Evolutionary conservation across 2,888 invertebrate genomes (phyloP), one percentile per base, ranked within the genome.

Genomic region (Lochmaea capreae): DNA sequence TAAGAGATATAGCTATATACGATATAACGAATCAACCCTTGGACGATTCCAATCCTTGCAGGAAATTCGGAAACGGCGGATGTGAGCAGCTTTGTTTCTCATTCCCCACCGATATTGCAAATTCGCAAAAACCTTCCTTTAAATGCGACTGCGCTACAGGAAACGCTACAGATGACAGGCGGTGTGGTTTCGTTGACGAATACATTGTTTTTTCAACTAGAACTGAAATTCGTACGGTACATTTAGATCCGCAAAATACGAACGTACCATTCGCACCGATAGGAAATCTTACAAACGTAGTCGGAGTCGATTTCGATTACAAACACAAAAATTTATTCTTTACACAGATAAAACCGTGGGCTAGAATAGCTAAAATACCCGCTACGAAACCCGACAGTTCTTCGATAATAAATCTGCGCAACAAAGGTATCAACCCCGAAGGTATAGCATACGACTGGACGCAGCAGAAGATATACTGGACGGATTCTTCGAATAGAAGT

Each of bases 11-110:
- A 72, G 95, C 93, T 0, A 95, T 98, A 77, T 99, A 95, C 84
- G 97, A 98, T 83, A 90, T 93, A 5, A 92, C 92, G 76, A 95
- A 94, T 83, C 99, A 99, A 86, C 98, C 98, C 0, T 87, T 89
- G 0, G 95, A 95, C 81, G 93, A 93, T 12, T 92, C 89, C 16
- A 96, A 96, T 84, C 96, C 96, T 0, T 97, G 97, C 83, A 89
- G 91, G 18, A 90, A 92, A 80, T 88, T 90, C 1, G 93, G 93
- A 0, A 95, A 94, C 81, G 95, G 95, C 0, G 94, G 93, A 16
- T 99, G 99, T 85, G 94, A 96, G 65, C 99, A 99, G 84, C 89
- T 99, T 0, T 99, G 99, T 86, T 99, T 99, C 87, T 95, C 98
- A 59, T 93, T 93, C 83, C 97, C 98, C 0, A 91, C 90, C 0